These are phyloP conservation scores for Argya squamiceps DNA, from an alignment of 2,797 vertebrate species.

Conservation along the genomic window DNA sequence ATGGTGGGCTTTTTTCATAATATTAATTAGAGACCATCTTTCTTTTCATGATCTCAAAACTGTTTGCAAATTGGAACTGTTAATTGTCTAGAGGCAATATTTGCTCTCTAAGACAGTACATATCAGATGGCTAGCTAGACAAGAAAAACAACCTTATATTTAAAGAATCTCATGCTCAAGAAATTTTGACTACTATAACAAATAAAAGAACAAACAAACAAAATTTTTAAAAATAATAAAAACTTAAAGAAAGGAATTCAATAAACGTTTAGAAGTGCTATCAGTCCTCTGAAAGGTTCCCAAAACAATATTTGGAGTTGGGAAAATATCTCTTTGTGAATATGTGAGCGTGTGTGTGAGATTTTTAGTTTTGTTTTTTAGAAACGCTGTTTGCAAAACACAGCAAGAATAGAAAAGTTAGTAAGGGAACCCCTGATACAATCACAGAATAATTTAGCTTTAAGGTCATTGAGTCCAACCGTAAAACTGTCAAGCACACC, in stretches of 20 bases:
- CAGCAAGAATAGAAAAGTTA: background rate
- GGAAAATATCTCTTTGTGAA: fast-evolving
- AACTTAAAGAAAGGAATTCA: fast-evolving
- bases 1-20: background rate
- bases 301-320: background rate
- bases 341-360: fast-evolving
- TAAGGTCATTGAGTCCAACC: background rate
- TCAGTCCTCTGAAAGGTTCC: background rate
- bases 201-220: background rate
- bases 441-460: background rate
- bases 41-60: background rate
- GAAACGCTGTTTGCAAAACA: background rate
- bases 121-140: background rate
- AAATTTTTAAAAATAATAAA: background rate
- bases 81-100: background rate
- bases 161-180: background rate
- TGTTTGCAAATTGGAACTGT: background rate
- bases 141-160: background rate
- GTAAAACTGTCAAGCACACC: background rate
- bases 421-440: background rate
- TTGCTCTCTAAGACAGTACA: background rate
- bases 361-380: background rate
- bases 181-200: background rate
- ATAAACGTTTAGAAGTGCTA: background rate
- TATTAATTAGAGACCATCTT: background rate